Base-by-base conservation (phyloP, 2,888 invertebrate species). In the Oscheius sp. region DNA sequence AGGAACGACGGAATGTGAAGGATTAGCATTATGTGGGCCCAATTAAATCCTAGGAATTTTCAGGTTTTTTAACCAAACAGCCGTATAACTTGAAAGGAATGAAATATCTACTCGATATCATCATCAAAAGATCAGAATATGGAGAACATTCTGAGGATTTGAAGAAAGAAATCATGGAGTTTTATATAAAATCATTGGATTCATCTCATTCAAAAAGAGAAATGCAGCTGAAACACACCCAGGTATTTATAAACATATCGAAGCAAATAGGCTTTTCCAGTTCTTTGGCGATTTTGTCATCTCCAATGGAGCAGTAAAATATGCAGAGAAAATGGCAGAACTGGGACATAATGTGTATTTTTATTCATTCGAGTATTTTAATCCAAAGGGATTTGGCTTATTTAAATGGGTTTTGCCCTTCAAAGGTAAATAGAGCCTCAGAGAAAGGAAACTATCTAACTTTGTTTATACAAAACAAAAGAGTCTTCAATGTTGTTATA, bases 341-440 rank as follows among this genome's bases (percentile, higher is more conserved):
- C 44, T 65, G 4, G 67, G 67, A 2, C 67, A 72, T 33, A 67
- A 74, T 14, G 80, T 82, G 47, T 82, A 74, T 49, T 74, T 78
- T 26, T 82, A 81, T 67, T 78, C 75, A 14, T 79, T 79, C 62
- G 75, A 77, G 17, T 74, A 79, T 41, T 71, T 56, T 36, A 75
- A 77, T 44, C 74, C 73, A 0, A 68, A 71, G 4, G 73, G 73
- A 22, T 75, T 74, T 32, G 80, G 80, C 1, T 26, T 78, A 9
- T 69, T 79, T 67, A 63, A 54, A 44, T 71, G 68, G 59, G 24
- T 79, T 1, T 28, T 80, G 2, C 80, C 80, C 17, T 80, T 75
- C 47, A 49, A 68, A 36, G 77, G 76, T 68, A 8, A 26, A 44
- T 1, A 2, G 20, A 36, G 1, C 14, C 2, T 17, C n/a, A 8